Conservation (phyloP, 2,113 vertebrate species). For the Amazona vittata region DNA sequence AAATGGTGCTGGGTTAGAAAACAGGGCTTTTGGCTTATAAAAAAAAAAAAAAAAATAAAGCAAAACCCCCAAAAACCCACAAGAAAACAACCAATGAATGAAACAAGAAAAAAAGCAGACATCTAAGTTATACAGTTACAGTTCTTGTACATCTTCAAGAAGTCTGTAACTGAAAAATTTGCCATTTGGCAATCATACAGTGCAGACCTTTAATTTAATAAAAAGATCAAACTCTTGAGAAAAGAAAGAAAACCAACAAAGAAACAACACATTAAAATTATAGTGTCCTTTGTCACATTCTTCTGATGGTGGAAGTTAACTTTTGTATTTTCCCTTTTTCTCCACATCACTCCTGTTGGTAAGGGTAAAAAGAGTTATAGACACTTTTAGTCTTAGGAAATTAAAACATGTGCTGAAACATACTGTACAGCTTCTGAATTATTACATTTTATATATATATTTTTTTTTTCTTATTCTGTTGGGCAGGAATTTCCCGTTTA, state of each 20-base stretch:
- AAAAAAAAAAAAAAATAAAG: no score
- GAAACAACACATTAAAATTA: background rate
- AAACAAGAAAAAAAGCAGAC: background rate
- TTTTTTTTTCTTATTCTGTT: background rate
- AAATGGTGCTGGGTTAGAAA: background rate
- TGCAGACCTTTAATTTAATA: background rate
- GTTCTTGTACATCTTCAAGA: background rate
- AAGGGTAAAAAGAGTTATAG: background rate
- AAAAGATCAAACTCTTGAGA: background rate
- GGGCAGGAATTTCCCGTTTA: background rate
- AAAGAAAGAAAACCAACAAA: background rate
- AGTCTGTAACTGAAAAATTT: background rate
- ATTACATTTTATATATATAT: background rate
- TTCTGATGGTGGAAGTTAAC: background rate
- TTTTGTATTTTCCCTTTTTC: background rate
- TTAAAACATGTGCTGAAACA: background rate
- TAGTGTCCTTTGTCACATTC: background rate
- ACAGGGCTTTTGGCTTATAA: background rate
- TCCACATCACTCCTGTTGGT: background rate
- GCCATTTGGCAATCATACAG: background rate
- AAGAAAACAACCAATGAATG: background rate
- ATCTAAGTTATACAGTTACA: background rate
- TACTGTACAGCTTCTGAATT: background rate
- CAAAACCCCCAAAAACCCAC: accelerated
- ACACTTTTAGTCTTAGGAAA: background rate